Percentiles rank a stretch among this genome's conserved stretches.
These are phyloP conservation scores for Asbolus verrucosus DNA, from an alignment of 1,140 invertebrate genomes.

Conservation along the genomic window DNA sequence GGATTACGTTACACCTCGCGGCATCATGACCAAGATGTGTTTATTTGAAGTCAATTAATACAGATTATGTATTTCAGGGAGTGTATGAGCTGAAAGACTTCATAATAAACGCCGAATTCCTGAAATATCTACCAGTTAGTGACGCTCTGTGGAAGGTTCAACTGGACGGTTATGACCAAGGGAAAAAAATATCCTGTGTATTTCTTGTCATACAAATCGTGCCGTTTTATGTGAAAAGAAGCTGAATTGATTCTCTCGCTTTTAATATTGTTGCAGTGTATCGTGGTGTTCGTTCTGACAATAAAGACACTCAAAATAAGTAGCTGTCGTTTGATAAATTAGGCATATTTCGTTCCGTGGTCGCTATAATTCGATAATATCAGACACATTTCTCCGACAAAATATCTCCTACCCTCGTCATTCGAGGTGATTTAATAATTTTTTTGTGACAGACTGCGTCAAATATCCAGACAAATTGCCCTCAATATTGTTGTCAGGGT, in stretches of 20 bases:
- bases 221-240: constrained; percentile 31
- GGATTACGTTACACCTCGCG: too few relatives aligned
- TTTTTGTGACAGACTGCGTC: constrained; percentile 26
- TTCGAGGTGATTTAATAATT: constrained; percentile 29
- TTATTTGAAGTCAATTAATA: too few relatives aligned
- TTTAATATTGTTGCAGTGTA: neutral
- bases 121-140: constrained; percentile 50
- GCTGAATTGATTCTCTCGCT: neutral
- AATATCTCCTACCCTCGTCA: constrained; percentile 17
- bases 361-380: constrained; percentile 18
- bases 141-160: constrained; percentile 55
- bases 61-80: constrained; percentile 55
- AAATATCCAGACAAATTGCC: too few relatives aligned
- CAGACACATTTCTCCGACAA: constrained; percentile 20
- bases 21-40: too few relatives aligned
- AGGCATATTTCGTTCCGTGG: constrained; percentile 6
- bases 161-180: constrained; percentile 46
- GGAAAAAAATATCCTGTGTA: constrained; percentile 47
- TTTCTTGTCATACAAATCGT: constrained; percentile 52
- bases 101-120: constrained; percentile 46
- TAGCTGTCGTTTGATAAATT: too few relatives aligned
- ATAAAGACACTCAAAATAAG: constrained; percentile 14
- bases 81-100: constrained; percentile 46
- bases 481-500: constrained; percentile 21
- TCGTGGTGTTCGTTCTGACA: neutral